Evolutionary conservation across 2,797 vertebrate species (phyloP).

Genomic region (Coregonus sp.): DNA sequence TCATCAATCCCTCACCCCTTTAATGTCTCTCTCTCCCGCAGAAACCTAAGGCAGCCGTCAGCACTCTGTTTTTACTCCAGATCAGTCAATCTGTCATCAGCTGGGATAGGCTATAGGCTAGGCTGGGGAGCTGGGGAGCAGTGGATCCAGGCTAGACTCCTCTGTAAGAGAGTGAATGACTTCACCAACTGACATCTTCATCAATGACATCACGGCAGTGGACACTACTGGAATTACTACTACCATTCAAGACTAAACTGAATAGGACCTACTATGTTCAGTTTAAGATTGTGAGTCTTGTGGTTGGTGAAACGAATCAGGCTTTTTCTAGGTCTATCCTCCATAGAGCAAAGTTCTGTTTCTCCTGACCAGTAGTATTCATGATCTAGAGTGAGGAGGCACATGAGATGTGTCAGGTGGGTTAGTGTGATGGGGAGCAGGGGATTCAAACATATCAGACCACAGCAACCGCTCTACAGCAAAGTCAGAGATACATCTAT

Average conservation of each 20-base stretch:
- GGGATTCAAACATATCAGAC: not conserved
- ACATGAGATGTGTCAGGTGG: too few relatives aligned
- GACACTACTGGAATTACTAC: not conserved
- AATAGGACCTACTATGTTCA: not conserved
- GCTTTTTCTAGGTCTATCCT: not conserved
- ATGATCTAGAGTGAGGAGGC: too few relatives aligned
- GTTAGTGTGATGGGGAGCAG: too few relatives aligned
- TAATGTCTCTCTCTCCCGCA: slow-evolving; percentile 11
- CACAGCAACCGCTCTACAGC: not conserved
- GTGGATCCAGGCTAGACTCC: slow-evolving; percentile 28
- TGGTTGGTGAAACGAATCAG: not conserved
- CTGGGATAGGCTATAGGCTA: slow-evolving; percentile 29
- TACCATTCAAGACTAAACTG: not conserved
- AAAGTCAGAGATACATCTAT: slow-evolving; percentile 1
- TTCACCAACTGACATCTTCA: slow-evolving; percentile 33
- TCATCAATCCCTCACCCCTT: slow-evolving; percentile 33
- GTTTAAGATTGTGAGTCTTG: not conserved
- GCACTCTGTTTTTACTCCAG: slow-evolving; percentile 37
- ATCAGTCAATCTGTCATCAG: slow-evolving; percentile 66
- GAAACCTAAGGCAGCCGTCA: slow-evolving; percentile 33
- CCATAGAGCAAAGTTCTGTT: not conserved
- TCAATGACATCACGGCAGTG: slow-evolving; percentile 18
- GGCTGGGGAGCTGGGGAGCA: slow-evolving; percentile 24
- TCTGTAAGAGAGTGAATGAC: slow-evolving; percentile 15
- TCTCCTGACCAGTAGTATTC: not conserved